Base-by-base conservation (phyloP, 1,140 invertebrate species). In the Venturia canescens region DNA sequence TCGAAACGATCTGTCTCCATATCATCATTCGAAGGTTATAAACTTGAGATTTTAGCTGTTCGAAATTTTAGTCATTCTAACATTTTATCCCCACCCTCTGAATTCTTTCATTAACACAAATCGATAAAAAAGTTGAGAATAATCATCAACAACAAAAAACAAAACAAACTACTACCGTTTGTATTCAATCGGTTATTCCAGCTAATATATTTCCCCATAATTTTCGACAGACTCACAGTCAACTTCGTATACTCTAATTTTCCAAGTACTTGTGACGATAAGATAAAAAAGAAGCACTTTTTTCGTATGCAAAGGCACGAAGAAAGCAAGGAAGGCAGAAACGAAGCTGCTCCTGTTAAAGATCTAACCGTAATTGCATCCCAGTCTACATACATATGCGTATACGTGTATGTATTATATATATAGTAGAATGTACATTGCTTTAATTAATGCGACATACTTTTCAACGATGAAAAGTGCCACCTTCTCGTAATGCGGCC, bases 391-490 rank as follows among this genome's bases (percentile, higher is more conserved):
- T 66, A 66, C 23, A 27, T 66, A 66, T 15, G 18, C 9, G 13
- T 44, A 13, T 44, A 44, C 11, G 13, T 44, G 11, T 44, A 44
- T 44, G 1, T 4, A 11, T 11, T 44, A 44, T 44, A 44, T 44
- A 34, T 34, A 34, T 27, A 29, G 23, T 38, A 29, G 26, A 53
- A 50, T 44, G 70, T 74, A 80, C 70, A 38, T 31, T 66, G 79
- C 72, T 90, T 89, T 90, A 90, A 90, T 90, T 89, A 90, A 90
- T 90, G 84, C 86, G 88, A 87, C 88, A 87, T 85, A 87, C 84
- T 87, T 91, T 87, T 87, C 85, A 83, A 26, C 26, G 79, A 48
- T 80, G 74, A 83, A 78, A 81, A 81, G 77, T 81, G 82, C 76
- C 70, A 80, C 67, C 63, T 80, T 78, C 67, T 77, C 78, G 29